These are phyloP conservation scores for Ptyas mucosa DNA, from an alignment of 2,113 vertebrate genomes.

Conservation along the genomic window DNA sequence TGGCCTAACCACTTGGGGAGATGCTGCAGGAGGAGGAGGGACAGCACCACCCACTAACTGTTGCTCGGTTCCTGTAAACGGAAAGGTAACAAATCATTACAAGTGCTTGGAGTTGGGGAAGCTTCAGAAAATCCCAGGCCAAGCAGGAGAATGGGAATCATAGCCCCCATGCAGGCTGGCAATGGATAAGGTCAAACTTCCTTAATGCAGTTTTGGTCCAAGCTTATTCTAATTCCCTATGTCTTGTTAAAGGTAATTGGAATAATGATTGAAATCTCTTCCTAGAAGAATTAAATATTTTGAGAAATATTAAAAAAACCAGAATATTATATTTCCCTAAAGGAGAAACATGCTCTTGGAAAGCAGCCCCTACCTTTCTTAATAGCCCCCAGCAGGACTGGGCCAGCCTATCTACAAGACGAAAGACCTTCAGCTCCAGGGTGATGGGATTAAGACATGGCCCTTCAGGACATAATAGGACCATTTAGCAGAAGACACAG, in stretches of 20 bases:
- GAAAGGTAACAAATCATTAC: conserved; percentile 20
- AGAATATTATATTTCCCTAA: too few relatives aligned
- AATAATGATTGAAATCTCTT: not conserved
- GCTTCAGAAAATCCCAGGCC: not conserved
- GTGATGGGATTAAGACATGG: too few relatives aligned
- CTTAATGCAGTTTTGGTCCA: not conserved
- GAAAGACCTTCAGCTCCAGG: too few relatives aligned
- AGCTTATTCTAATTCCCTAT: not conserved
- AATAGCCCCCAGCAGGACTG: too few relatives aligned
- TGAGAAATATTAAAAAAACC: too few relatives aligned
- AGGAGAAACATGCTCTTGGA: too few relatives aligned
- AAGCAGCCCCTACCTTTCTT: too few relatives aligned
- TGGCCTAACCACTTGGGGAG: conserved; percentile 81
- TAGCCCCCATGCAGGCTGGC: not conserved
- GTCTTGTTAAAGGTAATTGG: not conserved
- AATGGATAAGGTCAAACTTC: not conserved
- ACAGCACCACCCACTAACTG: conserved; percentile 42
- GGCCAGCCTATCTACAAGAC: too few relatives aligned
- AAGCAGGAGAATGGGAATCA: not conserved
- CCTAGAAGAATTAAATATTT: too few relatives aligned
- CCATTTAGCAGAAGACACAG: too few relatives aligned
- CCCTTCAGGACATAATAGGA: too few relatives aligned
- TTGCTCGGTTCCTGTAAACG: conserved; percentile 67
- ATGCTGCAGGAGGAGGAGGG: conserved; percentile 56
- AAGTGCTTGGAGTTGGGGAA: not conserved